Base-by-base conservation (phyloP, 2,113 vertebrate species). In the Plestiodon gilberti region DNA sequence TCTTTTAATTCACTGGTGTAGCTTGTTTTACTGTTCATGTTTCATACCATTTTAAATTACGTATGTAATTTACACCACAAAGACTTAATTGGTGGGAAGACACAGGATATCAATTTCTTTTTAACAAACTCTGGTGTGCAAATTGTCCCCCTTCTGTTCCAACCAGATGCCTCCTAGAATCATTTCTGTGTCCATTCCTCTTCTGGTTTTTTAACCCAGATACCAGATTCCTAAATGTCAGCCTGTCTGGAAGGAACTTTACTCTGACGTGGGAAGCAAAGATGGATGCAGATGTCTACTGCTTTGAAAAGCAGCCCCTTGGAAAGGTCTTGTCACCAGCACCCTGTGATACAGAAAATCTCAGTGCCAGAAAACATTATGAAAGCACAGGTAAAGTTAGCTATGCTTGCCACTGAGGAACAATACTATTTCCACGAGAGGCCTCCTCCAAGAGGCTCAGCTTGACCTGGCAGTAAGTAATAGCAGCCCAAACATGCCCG, bases 261-360 rank as follows among this genome's bases (percentile, higher is more conserved):
- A 81, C 0, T 0, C 15, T n/a, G 0, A 1, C 0, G 1, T 96
- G 96, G 96, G 64, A 88, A 22, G 90, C 84, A 0, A 71, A 59
- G 0, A 74, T n/a, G 1, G 14, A 25, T 0, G 81, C 77, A 0
- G 6, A 1, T 0, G 3, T 9, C 0, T 95, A 93, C 61, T 96
- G 96, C 93, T 88, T 96, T 0, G 94, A 96, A 88, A 91, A 88
- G 88, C 93, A 92, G 81, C 35, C 1, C 0, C 79, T 48, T 14
- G n/a, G 0, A 0, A 81, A 8, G 25, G 7, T 55, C 0, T 1
- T 7, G 0, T 7, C 7, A 1, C 10, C 0, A 0, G 48, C 73
- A 0, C 0, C 0, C 2, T 96, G 96, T 38, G 0, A 0, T 7
- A 23, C 0, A 9, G 3, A 0, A 70, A 40, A 64, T 1, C 86